Base-by-base conservation (phyloP, 2,888 invertebrate genomes). In the Lordiphosa andalusiaca region DNA sequence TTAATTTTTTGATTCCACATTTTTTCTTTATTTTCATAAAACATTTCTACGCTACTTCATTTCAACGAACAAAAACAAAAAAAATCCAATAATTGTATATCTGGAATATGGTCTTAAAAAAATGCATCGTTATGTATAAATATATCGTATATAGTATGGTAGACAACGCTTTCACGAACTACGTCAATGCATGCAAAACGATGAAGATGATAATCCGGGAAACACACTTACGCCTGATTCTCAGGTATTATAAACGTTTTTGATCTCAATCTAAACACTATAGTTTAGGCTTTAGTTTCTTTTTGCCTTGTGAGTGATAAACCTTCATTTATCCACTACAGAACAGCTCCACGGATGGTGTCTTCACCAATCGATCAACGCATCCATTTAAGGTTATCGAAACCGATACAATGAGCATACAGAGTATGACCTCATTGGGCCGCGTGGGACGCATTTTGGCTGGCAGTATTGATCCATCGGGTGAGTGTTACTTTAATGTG, bases 321-420 rank as follows among this genome's bases (percentile, higher is more conserved):
- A 12, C 6, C 2, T 13, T 46, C 54, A 47, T 37, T 41, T 16
- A 37, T 12, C 6, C 19, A 37, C 50, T 71, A 74, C 82, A 89
- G 89, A 90, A 91, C 39, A 89, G 91, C 69, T 94, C 95, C 6
- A 92, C 94, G 53, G 96, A 96, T 82, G 94, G 94, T 61, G 92
- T 94, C 10, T 94, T 92, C 88, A 92, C 93, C 6, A 91, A 93
- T 63, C 91, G 91, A 49, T 92, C 93, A 80, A 92, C 92, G 44
- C 95, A 95, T 89, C 96, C 96, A 16, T 96, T 96, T 88, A 92
- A 94, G 87, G 94, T 96, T 68, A 95, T 96, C 82, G 95, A 97
- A 74, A 95, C 95, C 83, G 96, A 96, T 89, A 93, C 96, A 12
- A 92, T 95, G 88, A 96, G 96, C 87, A 90, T 96, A 77, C 96